Percentiles rank a stretch among this genome's conserved stretches.
Evolutionary conservation across 2,113 vertebrate species (phyloP).

Genomic region (Notechis scutatus): DNA sequence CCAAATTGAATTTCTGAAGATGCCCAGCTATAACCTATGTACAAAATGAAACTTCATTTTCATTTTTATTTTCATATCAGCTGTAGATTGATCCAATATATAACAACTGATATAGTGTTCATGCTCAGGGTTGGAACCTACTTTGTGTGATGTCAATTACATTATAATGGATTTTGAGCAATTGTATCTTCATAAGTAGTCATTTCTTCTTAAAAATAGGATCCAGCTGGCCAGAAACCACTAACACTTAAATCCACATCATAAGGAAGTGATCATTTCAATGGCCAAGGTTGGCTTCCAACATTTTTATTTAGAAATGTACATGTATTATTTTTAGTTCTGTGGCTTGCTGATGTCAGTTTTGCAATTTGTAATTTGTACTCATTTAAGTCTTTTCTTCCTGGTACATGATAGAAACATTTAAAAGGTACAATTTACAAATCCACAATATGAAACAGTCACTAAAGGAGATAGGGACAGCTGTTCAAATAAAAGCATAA

Average conservation of each 20-base stretch:
- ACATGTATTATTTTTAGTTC: slow-evolving; percentile 3
- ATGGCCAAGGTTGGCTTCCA: neutral
- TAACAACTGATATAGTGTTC: neutral
- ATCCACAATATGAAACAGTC: neutral
- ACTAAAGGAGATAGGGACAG: neutral
- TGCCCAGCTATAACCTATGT: neutral
- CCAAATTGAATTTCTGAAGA: neutral
- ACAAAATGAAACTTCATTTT: neutral
- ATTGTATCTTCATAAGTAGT: neutral
- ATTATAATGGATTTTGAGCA: neutral
- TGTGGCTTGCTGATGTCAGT: neutral
- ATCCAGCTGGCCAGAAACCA: neutral
- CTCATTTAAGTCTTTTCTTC: neutral
- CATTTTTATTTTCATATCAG: neutral
- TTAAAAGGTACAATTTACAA: neutral
- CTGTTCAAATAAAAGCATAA: neutral
- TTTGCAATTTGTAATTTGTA: neutral
- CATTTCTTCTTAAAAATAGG: neutral
- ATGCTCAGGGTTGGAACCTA: neutral
- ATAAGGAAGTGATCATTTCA: neutral
- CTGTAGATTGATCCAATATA: neutral
- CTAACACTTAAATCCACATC: neutral
- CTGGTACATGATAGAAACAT: neutral
- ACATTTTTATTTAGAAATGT: slow-evolving; percentile 30
- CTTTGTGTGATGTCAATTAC: neutral